These are phyloP conservation scores for Sebastes steindachneri DNA, from an alignment of 2,797 vertebrate genomes.

Conservation along the genomic window DNA sequence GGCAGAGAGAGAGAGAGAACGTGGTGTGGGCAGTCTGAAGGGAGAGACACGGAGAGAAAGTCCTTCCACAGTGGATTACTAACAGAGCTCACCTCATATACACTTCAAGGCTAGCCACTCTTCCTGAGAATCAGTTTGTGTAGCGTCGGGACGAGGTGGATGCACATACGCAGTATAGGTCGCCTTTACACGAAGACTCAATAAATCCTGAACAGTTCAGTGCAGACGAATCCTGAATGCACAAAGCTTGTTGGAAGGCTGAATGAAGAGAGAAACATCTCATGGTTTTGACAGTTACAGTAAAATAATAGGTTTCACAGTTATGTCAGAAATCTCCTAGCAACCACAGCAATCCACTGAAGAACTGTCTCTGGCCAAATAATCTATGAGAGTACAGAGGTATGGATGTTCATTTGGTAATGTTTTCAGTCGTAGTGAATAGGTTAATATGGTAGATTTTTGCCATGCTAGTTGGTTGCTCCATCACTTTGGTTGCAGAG, in stretches of 20 bases:
- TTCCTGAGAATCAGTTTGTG: neutral
- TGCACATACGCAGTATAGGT: neutral
- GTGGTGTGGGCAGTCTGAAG: neutral
- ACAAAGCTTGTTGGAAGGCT: neutral
- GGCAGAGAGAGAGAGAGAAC: neutral
- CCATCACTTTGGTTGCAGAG: neutral
- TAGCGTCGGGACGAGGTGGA: neutral
- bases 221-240: neutral
- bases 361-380: neutral
- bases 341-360: neutral
- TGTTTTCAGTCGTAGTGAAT: neutral
- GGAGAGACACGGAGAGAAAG: conserved; percentile 6
- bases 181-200: neutral
- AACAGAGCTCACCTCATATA: conserved; percentile 54
- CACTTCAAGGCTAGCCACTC: conserved; percentile 7
- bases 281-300: neutral
- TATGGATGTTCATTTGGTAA: neutral
- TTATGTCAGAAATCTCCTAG: neutral
- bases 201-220: neutral
- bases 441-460: neutral
- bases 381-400: neutral
- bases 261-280: neutral
- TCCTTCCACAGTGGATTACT: neutral
- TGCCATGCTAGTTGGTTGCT: neutral
- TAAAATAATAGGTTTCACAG: neutral